Conservation (phyloP, 2,888 invertebrate species). For the Esperia sulphurella region DNA sequence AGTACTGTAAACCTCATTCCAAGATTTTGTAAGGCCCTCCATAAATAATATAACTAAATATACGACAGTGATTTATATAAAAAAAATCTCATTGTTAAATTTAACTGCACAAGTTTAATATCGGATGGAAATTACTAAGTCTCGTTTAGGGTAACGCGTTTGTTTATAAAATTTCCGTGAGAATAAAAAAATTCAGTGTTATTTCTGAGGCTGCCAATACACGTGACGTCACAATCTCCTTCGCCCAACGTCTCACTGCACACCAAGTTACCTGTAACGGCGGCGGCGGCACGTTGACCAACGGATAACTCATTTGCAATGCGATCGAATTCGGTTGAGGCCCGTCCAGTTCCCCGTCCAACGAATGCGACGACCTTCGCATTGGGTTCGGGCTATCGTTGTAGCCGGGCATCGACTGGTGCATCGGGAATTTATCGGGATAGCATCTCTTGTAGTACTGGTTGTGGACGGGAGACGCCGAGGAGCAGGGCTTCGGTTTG, state of each 20-base stretch:
- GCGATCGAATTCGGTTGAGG: slow-evolving; percentile 80
- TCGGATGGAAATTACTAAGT: no score
- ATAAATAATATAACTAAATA: no score
- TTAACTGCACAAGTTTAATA: no score
- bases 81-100: no score
- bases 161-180: no score
- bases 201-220: no score
- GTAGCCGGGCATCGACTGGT: slow-evolving; percentile 52
- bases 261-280: slow-evolving; percentile 54
- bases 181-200: no score
- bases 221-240: no score
- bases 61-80: no score
- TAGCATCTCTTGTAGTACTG: slow-evolving; percentile 37
- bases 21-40: no score
- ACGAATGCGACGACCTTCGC: slow-evolving; percentile 56
- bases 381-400: slow-evolving; percentile 36
- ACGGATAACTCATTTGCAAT: slow-evolving; percentile 82
- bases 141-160: no score
- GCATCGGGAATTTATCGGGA: slow-evolving; percentile 43
- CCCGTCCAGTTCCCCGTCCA: slow-evolving; percentile 62
- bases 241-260: background rate
- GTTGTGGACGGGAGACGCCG: slow-evolving; percentile 26
- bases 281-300: slow-evolving; percentile 78
- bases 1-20: no score
- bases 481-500: slow-evolving; percentile 35